Evolutionary conservation across 2,888 invertebrate genomes (phyloP).

Genomic region (Crioceris asparagi): DNA sequence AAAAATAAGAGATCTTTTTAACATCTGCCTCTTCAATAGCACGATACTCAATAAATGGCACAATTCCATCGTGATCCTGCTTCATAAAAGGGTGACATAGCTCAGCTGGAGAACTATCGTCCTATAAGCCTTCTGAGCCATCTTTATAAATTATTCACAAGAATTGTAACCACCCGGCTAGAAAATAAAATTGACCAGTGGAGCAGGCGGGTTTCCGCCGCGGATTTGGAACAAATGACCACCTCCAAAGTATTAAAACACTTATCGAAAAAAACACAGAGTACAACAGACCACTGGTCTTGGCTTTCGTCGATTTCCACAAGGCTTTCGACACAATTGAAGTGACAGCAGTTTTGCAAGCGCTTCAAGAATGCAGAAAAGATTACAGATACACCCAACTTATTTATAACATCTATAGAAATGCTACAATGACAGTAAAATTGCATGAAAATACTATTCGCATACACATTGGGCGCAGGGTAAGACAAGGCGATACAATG

Average conservation of each 20-base stretch:
- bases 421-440: not conserved
- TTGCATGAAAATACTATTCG: not conserved
- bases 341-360: not conserved
- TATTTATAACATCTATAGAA: not conserved
- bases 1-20: too few species aligned
- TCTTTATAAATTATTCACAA: not conserved
- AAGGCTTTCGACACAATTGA: too few species aligned
- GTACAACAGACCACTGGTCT: not conserved
- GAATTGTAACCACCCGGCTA: not conserved
- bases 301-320: too few species aligned
- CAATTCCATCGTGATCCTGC: too few species aligned
- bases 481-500: not conserved
- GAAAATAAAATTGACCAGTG: not conserved
- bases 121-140: not conserved
- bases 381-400: not conserved
- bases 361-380: not conserved
- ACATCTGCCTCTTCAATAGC: too few species aligned
- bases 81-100: too few species aligned
- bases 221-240: slow-evolving; percentile 2
- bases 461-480: not conserved
- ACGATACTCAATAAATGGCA: too few species aligned
- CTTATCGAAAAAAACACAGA: not conserved
- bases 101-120: too few species aligned
- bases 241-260: not conserved
- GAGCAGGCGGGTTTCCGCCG: not conserved